These are phyloP conservation scores for Ethmia dodecea DNA, from an alignment of 2,888 invertebrate genomes.

Conservation along the genomic window DNA sequence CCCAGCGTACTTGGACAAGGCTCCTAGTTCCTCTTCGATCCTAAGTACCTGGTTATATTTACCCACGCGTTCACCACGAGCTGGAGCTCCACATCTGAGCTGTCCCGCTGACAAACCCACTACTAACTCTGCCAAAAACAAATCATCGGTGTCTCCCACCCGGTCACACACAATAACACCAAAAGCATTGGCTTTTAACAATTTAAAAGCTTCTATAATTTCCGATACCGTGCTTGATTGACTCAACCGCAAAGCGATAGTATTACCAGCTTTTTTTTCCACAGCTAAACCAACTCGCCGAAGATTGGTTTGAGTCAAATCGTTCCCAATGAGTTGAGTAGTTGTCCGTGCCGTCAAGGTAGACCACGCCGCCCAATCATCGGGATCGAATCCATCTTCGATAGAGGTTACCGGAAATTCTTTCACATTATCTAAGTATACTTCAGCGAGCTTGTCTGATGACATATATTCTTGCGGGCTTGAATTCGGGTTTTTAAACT, in stretches of 20 bases:
- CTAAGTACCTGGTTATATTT: conserved; percentile 99
- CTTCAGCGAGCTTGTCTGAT: conserved; percentile 88
- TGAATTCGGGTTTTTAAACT: conserved; percentile 96
- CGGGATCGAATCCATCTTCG: conserved; percentile 98
- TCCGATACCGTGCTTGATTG: conserved; percentile 98
- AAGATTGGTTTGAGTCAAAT: conserved; percentile 94
- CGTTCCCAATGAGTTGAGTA: conserved; percentile 93
- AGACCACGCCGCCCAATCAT: conserved; percentile 98
- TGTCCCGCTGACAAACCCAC: conserved; percentile 98
- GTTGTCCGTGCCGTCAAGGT: conserved; percentile 81
- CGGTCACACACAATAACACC: conserved; percentile 76
- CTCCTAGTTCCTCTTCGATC: conserved; percentile 98
- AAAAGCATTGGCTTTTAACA: conserved; percentile 97
- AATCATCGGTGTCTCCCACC: conserved; percentile 99
- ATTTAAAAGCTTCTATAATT: conserved; percentile 94
- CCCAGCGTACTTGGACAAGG: conserved; percentile 94
- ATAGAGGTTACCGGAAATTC: conserved; percentile 95
- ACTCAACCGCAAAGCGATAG: conserved; percentile 94
- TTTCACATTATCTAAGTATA: conserved; percentile 93
- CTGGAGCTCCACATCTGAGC: conserved; percentile 98
- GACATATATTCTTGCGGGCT: conserved; percentile 89
- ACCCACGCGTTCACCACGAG: conserved; percentile 95
- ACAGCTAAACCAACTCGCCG: conserved; percentile 93
- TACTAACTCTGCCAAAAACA: conserved; percentile 97
- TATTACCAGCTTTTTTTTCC: conserved; percentile 97